Conservation (phyloP, 1,140 invertebrate genomes). For the Psix sp. region DNA sequence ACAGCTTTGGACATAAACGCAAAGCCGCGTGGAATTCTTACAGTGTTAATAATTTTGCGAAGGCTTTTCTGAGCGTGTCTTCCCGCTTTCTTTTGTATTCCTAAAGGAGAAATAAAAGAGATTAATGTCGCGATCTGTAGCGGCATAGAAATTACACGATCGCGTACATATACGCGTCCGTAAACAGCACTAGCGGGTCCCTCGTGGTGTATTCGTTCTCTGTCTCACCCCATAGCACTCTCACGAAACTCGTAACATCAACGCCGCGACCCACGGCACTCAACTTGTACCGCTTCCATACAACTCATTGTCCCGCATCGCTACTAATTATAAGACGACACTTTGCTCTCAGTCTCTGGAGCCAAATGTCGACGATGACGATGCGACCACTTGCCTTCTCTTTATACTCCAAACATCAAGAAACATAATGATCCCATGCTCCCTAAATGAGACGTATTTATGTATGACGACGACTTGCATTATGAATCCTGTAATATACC, state of each 20-base stretch:
- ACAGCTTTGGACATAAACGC: constrained; percentile 23
- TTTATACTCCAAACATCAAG: constrained; percentile 56
- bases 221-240: constrained; percentile 27
- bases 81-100: constrained; percentile 50
- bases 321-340: constrained; percentile 66
- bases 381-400: constrained; percentile 53
- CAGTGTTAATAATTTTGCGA: constrained; percentile 50
- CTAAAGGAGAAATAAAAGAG: constrained; percentile 58
- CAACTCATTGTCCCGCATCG: constrained; percentile 61
- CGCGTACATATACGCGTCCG: constrained; percentile 31
- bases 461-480: constrained; percentile 36
- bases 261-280: constrained; percentile 67
- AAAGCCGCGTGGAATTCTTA: constrained; percentile 22
- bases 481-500: constrained; percentile 25
- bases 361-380: constrained; percentile 55
- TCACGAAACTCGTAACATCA: constrained; percentile 73
- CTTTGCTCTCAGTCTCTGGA: constrained; percentile 49
- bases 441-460: constrained; percentile 50
- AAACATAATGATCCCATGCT: constrained; percentile 49
- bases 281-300: constrained; percentile 48
- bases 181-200: constrained; percentile 26
- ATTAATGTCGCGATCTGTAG: constrained; percentile 56
- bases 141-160: constrained; percentile 49
- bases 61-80: constrained; percentile 30
- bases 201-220: constrained; percentile 21